Evolutionary conservation across 2,888 invertebrate genomes (phyloP).

Genomic region (Tenthredo livida): DNA sequence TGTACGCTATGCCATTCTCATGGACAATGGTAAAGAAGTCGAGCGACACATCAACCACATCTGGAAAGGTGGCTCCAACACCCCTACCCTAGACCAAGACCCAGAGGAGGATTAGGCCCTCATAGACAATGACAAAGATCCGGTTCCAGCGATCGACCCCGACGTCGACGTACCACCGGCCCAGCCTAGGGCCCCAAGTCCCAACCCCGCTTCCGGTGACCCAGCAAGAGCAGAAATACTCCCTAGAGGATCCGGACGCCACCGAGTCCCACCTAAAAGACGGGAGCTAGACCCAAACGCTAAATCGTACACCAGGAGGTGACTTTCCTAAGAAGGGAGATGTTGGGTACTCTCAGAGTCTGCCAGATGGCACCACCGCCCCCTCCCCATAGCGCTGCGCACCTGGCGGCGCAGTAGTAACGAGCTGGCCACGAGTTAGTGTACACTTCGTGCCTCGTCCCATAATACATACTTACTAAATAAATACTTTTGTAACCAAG

Average conservation of each 20-base stretch:
- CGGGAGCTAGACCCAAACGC: slow-evolving; percentile 9
- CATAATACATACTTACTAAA: no score
- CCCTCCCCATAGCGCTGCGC: no score
- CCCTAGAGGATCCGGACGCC: background rate
- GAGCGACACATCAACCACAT: slow-evolving; percentile 31
- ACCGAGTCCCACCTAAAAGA: background rate
- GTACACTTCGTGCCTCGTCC: no score
- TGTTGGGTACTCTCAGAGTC: background rate
- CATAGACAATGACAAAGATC: background rate
- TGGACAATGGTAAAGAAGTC: slow-evolving; percentile 24
- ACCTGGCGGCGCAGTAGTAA: no score
- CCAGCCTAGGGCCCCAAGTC: slow-evolving; percentile 16
- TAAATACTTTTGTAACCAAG: no score
- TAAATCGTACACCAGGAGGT: slow-evolving; percentile 26
- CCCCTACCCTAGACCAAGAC: slow-evolving; percentile 5
- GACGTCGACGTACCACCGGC: slow-evolving; percentile 11
- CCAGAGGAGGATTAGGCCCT: background rate
- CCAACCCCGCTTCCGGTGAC: background rate
- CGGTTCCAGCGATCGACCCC: background rate
- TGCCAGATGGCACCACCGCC: no score
- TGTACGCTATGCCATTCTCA: slow-evolving; percentile 12
- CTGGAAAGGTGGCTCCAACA: slow-evolving; percentile 6
- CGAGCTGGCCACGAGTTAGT: no score
- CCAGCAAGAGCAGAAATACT: background rate
- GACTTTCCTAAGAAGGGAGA: slow-evolving; percentile 16